Conservation (phyloP, 2,888 invertebrate genomes). For the Polietes domitor region DNA sequence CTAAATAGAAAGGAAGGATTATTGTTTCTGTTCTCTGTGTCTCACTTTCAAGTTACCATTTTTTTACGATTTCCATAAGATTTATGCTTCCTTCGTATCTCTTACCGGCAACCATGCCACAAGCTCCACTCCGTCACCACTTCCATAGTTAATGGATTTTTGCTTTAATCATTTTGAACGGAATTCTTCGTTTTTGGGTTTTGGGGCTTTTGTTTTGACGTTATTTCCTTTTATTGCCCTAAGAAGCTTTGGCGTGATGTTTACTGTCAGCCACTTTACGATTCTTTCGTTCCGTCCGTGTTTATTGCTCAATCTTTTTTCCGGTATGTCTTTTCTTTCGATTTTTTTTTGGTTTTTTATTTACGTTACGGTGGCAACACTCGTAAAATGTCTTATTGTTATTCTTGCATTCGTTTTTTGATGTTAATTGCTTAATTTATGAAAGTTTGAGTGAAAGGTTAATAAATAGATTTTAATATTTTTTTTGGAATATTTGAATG, state of each 20-base stretch:
- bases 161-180: constrained; percentile 2
- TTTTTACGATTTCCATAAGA: constrained; percentile 5
- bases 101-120: too few species aligned
- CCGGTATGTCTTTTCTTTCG: not conserved
- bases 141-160: constrained; percentile 4
- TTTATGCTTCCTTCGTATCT: not conserved
- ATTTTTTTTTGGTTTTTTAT: not conserved
- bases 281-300: constrained; percentile 49
- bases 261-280: constrained; percentile 57
- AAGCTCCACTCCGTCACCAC: too few species aligned
- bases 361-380: too few species aligned
- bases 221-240: constrained; percentile 26
- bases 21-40: not conserved
- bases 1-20: constrained; percentile 4
- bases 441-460: too few species aligned
- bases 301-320: constrained; percentile 46
- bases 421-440: too few species aligned
- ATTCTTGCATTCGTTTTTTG: too few species aligned
- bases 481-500: too few species aligned
- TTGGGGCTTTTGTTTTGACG: constrained; percentile 8
- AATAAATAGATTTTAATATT: too few species aligned
- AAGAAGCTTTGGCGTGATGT: constrained; percentile 26
- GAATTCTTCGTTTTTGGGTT: constrained; percentile 6
- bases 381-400: not conserved
- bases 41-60: not conserved